Conservation (phyloP, 1,140 invertebrate genomes). For the Drosophila lini region DNA sequence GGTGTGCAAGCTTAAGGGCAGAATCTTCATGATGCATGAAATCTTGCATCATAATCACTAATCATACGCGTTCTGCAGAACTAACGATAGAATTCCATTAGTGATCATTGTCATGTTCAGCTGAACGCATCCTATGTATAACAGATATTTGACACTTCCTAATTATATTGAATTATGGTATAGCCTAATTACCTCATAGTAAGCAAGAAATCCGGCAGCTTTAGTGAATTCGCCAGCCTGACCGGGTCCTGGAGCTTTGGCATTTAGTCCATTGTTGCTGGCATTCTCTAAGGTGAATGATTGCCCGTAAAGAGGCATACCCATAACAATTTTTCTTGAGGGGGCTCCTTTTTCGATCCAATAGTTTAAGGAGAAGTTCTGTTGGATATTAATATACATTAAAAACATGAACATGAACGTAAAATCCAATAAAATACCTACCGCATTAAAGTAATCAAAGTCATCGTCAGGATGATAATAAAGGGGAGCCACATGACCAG, state of each 20-base stretch:
- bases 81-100: too few species aligned
- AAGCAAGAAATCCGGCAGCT: conserved; percentile 93
- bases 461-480: conserved; percentile 92
- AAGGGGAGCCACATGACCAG: conserved; percentile 93
- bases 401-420: too few species aligned
- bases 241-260: conserved; percentile 90
- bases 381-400: conserved; percentile 28
- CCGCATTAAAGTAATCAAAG: conserved; percentile 89
- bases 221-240: conserved; percentile 92
- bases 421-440: conserved; percentile 73
- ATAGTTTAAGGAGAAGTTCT: conserved; percentile 94
- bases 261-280: conserved; percentile 89
- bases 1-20: too few species aligned
- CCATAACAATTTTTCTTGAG: conserved; percentile 92
- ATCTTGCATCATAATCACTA: too few species aligned
- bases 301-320: conserved; percentile 96
- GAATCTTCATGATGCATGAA: too few species aligned
- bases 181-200: conserved; percentile 90
- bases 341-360: conserved; percentile 94
- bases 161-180: neutral
- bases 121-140: too few species aligned
- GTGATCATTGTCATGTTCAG: too few species aligned
- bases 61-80: too few species aligned
- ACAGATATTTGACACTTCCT: neutral
- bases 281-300: conserved; percentile 89